Evolutionary conservation across 1,140 invertebrate species (phyloP), one percentile per base, ranked within the genome.

Genomic region (Papilio glaucus): DNA sequence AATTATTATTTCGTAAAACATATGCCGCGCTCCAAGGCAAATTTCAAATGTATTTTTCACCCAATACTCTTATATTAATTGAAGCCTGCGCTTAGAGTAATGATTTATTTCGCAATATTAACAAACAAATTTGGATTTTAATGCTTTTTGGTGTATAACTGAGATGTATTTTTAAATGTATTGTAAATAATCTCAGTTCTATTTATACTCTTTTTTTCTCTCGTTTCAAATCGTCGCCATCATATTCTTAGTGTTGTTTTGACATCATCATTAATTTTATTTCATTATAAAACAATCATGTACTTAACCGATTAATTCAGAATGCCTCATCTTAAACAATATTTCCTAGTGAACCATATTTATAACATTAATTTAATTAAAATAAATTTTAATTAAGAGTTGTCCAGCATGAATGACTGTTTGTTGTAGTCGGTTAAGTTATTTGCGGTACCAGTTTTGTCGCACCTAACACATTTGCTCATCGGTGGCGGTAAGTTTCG

Each of bases 31-130:
- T 79, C 80, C 80, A 80, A 79, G 84, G 79, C 85, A 75, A 82
- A 72, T 80, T 81, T 88, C 85, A 89, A 83, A 89, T 90, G 90
- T 92, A 92, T 88, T 92, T 92, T 92, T 90, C 90, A 92, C 90
- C 90, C 90, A 92, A 92, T 92, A 92, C 90, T 90, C 77, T 83
- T 77, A 79, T 77, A 82, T 83, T 82, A 82, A 85, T 81, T 77
- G 78, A 85, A 89, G 84, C 87, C 84, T 89, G 85, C 81, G 84
- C 86, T 89, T 77, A 81, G 81, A 84, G n/a, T n/a, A n/a, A n/a
- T 81, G 77, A 86, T 81, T 85, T 82, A 86, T 84, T 89, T 85
- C 76, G 88, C 87, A 88, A 88, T 82, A 92, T 90, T 92, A 92
- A 92, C 90, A 76, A 80, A 84, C 75, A 83, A 71, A 81, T 78